Evolutionary conservation across 1,140 invertebrate genomes (phyloP).

Genomic region (Ceratitis capitata): DNA sequence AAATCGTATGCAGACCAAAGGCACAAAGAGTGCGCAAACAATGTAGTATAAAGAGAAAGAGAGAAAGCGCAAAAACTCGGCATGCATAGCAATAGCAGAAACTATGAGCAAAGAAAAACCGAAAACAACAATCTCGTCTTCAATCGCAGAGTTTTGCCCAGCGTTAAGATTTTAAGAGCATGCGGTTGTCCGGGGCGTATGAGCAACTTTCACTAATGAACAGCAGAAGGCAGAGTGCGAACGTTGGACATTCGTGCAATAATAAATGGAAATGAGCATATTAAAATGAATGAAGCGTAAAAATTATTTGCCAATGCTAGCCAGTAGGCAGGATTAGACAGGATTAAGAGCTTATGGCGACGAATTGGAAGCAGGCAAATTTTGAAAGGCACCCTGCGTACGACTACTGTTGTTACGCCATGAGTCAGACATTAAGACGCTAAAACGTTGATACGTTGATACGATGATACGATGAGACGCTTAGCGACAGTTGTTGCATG

Average conservation of each 20-base stretch:
- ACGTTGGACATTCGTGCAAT: not conserved
- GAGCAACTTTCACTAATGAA: not conserved
- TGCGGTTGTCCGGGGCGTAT: not conserved
- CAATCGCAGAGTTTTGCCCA: not conserved
- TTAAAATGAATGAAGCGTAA: conserved; percentile 15
- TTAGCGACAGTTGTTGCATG: not conserved
- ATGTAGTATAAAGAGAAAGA: not conserved
- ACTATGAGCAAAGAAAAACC: not conserved
- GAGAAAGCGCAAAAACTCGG: not conserved
- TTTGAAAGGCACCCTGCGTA: not conserved
- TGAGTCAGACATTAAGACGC: not conserved
- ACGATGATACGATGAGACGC: not conserved
- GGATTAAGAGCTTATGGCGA: not conserved
- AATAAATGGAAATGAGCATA: not conserved
- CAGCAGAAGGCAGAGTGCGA: not conserved
- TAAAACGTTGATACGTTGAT: not conserved
- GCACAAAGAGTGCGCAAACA: not conserved
- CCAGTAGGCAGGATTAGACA: too few species aligned
- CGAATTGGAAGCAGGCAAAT: not conserved
- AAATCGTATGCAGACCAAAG: not conserved
- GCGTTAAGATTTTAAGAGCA: not conserved
- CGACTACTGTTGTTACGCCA: not conserved
- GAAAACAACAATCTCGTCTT: not conserved
- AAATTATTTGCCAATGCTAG: not conserved
- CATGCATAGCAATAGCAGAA: too few species aligned